Base-by-base conservation (phyloP, 1,140 invertebrate species). In the Tetramorium alpestre region DNA sequence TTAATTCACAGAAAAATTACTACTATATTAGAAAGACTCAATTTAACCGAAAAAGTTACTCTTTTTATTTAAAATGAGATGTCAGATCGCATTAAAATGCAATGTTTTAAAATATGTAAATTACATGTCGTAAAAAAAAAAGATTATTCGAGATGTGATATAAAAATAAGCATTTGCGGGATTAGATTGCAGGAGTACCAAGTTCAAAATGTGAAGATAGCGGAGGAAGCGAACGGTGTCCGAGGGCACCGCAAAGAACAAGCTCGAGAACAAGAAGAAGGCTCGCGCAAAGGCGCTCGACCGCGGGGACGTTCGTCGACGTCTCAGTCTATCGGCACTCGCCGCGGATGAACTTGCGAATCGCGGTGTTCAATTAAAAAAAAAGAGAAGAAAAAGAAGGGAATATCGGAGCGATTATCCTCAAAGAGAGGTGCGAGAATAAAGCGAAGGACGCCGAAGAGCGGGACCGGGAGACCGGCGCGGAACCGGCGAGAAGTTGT, bases 381-480 rank as follows among this genome's bases (percentile, higher is more conserved):
- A 58, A 73, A 70, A 60, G 56, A 28, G 54, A 28, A 65, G 6
- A 64, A 51, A 38, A 41, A 64, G 22, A 51, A 51, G n/a, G 22
- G 22, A 56, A 41, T 7, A 28, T 38, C 16, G 13, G 4, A 69
- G 22, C 77, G 80, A 82, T 82, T 73, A 82, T 33, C 33, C 47
- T 51, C 51, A 72, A 82, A 73, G 38, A 82, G 54, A 16, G 49
- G 58, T 16, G 38, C 51, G 58, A 82, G 67, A 81, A 44, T 41
- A 81, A 81, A 81, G 65, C 41, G 65, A 70, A 81, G 65, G 49
- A 81, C 65, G 49, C 38, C 65, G 25, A 54, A 51, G 47, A 51
- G 47, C 33, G 64, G 64, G 28, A 80, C 10, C 25, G 16, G 72
- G 28, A 13, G 22, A 87, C 16, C 75, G 64, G 38, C 38, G 25